Conservation (phyloP, 2,888 invertebrate species). For the Phoenoteleia sp. region DNA sequence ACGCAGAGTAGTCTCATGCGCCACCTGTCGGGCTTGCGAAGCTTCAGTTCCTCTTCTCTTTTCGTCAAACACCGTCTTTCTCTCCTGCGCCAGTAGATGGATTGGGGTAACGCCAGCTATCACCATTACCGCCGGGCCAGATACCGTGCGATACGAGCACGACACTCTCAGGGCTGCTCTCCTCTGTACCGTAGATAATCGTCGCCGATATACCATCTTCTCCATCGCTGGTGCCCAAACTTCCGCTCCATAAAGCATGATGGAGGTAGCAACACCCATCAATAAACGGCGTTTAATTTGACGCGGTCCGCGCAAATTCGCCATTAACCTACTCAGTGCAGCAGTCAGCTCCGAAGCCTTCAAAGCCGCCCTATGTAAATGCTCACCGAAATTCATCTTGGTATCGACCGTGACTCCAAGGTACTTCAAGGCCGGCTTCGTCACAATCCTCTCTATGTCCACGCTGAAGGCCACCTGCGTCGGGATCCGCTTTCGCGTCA, state of each 20-base stretch:
- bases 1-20: conserved; percentile 2
- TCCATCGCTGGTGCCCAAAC: not conserved
- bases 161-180: conserved; percentile 66
- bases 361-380: conserved; percentile 47
- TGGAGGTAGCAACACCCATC: conserved; percentile 25
- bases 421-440: conserved; percentile 64
- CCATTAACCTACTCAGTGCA: conserved; percentile 56
- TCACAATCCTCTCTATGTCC: conserved; percentile 34
- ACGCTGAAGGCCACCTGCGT: not conserved
- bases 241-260: conserved; percentile 13
- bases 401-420: conserved; percentile 57
- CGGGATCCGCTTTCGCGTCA: conserved; percentile 66
- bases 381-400: conserved; percentile 59
- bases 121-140: conserved; percentile 71
- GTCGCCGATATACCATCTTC: conserved; percentile 39
- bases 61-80: not conserved
- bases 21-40: not conserved
- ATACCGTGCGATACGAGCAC: conserved; percentile 73
- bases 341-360: conserved; percentile 62
- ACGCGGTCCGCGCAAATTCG: conserved; percentile 29
- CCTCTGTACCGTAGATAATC: conserved; percentile 49
- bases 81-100: conserved; percentile 68
- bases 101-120: conserved; percentile 72
- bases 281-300: conserved; percentile 16
- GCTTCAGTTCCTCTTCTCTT: not conserved